These are phyloP conservation scores for Heterotilapia buettikoferi DNA, from an alignment of 2,113 vertebrate species.

Conservation along the genomic window DNA sequence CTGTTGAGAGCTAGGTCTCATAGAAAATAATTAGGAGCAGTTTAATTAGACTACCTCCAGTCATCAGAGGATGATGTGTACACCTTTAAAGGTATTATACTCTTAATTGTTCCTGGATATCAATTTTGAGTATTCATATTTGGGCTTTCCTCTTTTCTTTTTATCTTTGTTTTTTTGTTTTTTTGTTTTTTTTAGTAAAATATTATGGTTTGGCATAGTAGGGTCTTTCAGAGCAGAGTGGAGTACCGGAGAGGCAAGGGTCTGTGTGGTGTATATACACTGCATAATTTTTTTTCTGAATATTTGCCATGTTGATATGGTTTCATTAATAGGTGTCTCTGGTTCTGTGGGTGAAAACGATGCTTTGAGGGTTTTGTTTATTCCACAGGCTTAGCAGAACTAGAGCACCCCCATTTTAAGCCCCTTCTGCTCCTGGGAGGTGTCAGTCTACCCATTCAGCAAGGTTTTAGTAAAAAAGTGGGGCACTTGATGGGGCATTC, in stretches of 20 bases:
- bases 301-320: neutral
- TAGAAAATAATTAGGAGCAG: neutral
- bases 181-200: neutral
- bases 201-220: neutral
- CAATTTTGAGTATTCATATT: neutral
- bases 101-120: neutral
- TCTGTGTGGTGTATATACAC: neutral
- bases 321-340: neutral
- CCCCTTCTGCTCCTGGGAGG: neutral
- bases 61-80: neutral
- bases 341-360: neutral
- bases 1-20: neutral
- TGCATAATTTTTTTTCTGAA: neutral
- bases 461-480: slow-evolving; percentile 32
- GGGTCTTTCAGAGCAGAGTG: neutral
- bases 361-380: slow-evolving; percentile 18
- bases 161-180: neutral
- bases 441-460: neutral
- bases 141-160: neutral
- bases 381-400: slow-evolving; percentile 7
- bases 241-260: neutral
- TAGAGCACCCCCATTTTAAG: neutral
- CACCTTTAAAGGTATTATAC: neutral
- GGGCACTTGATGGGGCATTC: slow-evolving; percentile 16
- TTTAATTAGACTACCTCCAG: neutral